These are phyloP conservation scores for Scopus umbretta DNA, from an alignment of 2,113 vertebrate genomes.

Conservation along the genomic window DNA sequence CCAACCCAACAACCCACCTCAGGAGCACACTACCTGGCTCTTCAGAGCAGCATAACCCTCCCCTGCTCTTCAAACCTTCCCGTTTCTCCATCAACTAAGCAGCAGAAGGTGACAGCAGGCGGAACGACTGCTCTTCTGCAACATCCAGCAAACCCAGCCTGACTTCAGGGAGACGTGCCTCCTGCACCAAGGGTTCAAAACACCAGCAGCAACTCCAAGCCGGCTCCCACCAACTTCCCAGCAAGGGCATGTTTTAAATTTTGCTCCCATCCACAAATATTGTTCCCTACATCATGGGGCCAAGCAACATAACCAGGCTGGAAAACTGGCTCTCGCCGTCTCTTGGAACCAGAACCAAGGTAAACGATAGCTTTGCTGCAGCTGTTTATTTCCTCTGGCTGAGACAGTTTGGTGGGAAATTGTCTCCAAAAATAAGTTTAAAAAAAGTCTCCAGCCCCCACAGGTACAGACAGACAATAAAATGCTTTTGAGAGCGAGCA, in stretches of 20 bases:
- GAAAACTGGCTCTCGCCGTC: not conserved
- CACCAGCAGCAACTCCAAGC: rapidly evolving
- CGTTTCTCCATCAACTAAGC: not conserved
- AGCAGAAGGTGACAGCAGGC: not conserved
- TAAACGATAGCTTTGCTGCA: not conserved
- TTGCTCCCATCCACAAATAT: not conserved
- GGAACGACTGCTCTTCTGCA: not conserved
- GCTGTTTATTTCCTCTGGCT: not conserved
- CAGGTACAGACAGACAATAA: conserved; percentile 13
- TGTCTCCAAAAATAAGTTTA: not conserved
- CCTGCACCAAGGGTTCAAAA: not conserved
- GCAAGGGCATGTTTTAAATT: not conserved
- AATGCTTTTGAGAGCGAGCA: not conserved
- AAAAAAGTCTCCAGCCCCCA: not conserved
- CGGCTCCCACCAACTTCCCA: not conserved
- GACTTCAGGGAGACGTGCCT: not conserved
- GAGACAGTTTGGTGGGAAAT: not conserved
- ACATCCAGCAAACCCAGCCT: not conserved
- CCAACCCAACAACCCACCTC: not conserved
- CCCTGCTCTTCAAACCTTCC: not conserved
- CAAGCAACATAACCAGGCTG: not conserved
- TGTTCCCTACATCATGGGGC: not conserved
- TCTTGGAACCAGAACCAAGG: not conserved
- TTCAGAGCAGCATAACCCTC: not conserved
- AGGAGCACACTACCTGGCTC: not conserved